Evolutionary conservation across 2,113 vertebrate species (phyloP).

Genomic region (Oncorhynchus keta): DNA sequence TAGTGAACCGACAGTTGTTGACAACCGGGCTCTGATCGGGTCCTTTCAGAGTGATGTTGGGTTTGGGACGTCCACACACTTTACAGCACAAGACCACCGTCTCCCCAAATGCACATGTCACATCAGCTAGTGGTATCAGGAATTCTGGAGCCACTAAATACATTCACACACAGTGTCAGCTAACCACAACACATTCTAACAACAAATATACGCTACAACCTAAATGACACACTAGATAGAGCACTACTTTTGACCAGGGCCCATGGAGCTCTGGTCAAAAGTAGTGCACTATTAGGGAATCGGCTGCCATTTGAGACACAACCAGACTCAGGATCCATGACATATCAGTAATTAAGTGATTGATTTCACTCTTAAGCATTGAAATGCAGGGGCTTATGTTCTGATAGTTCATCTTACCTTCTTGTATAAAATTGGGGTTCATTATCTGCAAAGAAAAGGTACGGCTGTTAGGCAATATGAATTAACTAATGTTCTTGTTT

Average conservation of each 20-base stretch:
- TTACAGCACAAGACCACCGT: slow-evolving; percentile 92
- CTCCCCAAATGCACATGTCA: slow-evolving; percentile 92
- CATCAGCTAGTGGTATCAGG: slow-evolving; percentile 87
- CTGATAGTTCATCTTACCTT: slow-evolving; percentile 81
- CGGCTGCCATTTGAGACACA: no score
- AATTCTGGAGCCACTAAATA: slow-evolving; percentile 92
- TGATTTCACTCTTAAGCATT: background rate
- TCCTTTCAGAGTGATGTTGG: slow-evolving; percentile 88
- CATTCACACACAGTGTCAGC: slow-evolving; percentile 2
- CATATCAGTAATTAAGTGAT: no score
- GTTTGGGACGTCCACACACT: slow-evolving; percentile 94
- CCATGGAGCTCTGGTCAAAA: no score
- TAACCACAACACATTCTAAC: no score
- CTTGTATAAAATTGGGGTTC: slow-evolving; percentile 99
- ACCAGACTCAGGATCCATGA: no score
- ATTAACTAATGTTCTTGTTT: background rate
- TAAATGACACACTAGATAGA: background rate
- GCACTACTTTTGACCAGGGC: background rate
- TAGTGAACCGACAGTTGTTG: slow-evolving; percentile 82
- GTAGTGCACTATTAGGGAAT: no score
- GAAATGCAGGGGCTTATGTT: no score
- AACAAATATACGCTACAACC: no score
- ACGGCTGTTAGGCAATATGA: background rate
- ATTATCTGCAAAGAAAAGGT: slow-evolving; percentile 85
- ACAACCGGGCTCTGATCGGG: slow-evolving; percentile 90